Evolutionary conservation across 1,140 invertebrate genomes (phyloP).

Genomic region (Stegodyphus dumicola): DNA sequence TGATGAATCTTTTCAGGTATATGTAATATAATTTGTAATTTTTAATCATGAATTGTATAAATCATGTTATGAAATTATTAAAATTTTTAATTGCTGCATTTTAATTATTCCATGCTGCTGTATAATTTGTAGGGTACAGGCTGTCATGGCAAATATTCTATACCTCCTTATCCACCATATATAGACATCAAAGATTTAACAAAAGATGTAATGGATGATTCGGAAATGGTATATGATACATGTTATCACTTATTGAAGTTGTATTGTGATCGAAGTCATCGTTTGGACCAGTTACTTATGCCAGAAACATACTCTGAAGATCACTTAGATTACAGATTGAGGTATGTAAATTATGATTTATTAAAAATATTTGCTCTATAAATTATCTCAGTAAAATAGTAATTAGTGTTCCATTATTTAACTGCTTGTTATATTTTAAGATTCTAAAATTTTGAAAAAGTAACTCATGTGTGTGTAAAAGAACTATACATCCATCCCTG

Average conservation of each 20-base stretch:
- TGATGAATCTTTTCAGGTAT: constrained; percentile 74
- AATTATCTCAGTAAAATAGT: too few relatives aligned
- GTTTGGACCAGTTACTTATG: constrained; percentile 78
- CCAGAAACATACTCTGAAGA: constrained; percentile 82
- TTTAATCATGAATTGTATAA: not conserved
- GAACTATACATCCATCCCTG: too few relatives aligned
- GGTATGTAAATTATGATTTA: constrained; percentile 69
- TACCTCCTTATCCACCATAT: constrained; percentile 73
- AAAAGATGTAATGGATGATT: not conserved
- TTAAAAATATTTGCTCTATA: too few relatives aligned
- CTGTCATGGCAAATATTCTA: constrained; percentile 69
- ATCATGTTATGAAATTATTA: too few relatives aligned
- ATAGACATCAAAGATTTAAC: constrained; percentile 63
- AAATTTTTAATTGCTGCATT: too few relatives aligned
- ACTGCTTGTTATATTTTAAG: too few relatives aligned
- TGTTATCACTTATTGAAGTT: constrained; percentile 86
- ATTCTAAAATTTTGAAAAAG: too few relatives aligned
- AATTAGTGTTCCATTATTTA: too few relatives aligned
- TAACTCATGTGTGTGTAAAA: too few relatives aligned
- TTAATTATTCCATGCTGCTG: too few relatives aligned
- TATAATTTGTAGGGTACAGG: constrained; percentile 45
- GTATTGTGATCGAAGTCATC: constrained; percentile 73
- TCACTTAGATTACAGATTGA: constrained; percentile 84
- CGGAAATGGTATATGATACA: constrained; percentile 74
- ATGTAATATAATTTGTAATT: not conserved